These are phyloP conservation scores for Lonchura striata DNA, from an alignment of 2,113 vertebrate species.

Conservation along the genomic window DNA sequence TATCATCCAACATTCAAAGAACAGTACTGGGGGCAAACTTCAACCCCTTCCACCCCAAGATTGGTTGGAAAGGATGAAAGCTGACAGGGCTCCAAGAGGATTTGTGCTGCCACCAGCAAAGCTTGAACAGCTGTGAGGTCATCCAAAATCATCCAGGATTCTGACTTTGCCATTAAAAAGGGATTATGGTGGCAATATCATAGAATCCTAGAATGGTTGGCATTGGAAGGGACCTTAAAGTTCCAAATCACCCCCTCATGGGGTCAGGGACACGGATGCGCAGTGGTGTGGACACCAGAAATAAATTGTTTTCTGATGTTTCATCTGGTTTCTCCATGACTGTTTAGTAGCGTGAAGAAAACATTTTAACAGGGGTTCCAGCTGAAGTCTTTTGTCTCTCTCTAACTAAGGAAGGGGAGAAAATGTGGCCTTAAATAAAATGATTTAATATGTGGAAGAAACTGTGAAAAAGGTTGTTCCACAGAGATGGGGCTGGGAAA, in stretches of 20 bases:
- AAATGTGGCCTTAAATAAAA: not conserved
- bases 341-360: not conserved
- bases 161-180: not conserved
- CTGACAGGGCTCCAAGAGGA: accelerated
- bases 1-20: not conserved
- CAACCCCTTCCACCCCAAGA: accelerated
- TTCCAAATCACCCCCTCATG: accelerated
- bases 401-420: not conserved
- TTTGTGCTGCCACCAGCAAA: not conserved
- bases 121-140: not conserved
- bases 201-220: not conserved
- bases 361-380: not conserved
- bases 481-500: not conserved
- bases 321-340: not conserved
- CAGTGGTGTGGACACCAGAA: not conserved
- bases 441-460: not conserved
- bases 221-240: not conserved
- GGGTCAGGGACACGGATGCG: not conserved
- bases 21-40: not conserved
- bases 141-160: not conserved
- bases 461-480: not conserved
- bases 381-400: not conserved
- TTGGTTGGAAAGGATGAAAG: not conserved
- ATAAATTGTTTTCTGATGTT: not conserved
- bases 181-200: not conserved